phyloP scores from a whole-genome alignment of 2,888 invertebrate genomes.

The Acronicta leporina region DNA sequence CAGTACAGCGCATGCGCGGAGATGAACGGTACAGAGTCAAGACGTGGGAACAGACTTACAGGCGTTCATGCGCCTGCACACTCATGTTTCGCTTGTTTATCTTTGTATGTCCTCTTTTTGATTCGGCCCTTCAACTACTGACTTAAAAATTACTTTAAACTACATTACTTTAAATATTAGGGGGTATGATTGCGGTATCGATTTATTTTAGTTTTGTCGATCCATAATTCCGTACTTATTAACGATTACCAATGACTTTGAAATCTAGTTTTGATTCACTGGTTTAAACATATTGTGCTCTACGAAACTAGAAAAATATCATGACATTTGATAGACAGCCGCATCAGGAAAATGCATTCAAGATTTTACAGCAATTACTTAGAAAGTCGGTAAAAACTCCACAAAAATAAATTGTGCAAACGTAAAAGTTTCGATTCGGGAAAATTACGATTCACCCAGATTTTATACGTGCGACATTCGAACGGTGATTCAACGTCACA shows the following conservation, averaged over 20 bases:
- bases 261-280: too few species aligned
- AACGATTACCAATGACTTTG: too few species aligned
- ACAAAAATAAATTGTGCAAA: slow-evolving; percentile 4
- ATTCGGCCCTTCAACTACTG: slow-evolving; percentile 14
- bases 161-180: background rate
- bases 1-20: slow-evolving; percentile 7
- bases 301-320: too few species aligned
- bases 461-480: slow-evolving; percentile 39
- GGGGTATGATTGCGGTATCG: too few species aligned
- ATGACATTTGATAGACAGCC: background rate
- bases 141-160: slow-evolving; percentile 4
- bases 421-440: slow-evolving; percentile 26
- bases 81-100: slow-evolving; percentile 37
- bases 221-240: too few species aligned
- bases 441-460: slow-evolving; percentile 44
- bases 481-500: slow-evolving; percentile 51
- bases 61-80: slow-evolving; percentile 23
- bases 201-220: background rate
- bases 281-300: too few species aligned
- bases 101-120: background rate
- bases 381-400: slow-evolving; percentile 3
- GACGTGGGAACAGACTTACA: slow-evolving; percentile 55
- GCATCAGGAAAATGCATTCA: background rate
- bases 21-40: slow-evolving; percentile 19
- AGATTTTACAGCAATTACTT: background rate